phyloP scores from a whole-genome alignment of 2,797 vertebrate species.

The Phyllotis vaccarum region DNA sequence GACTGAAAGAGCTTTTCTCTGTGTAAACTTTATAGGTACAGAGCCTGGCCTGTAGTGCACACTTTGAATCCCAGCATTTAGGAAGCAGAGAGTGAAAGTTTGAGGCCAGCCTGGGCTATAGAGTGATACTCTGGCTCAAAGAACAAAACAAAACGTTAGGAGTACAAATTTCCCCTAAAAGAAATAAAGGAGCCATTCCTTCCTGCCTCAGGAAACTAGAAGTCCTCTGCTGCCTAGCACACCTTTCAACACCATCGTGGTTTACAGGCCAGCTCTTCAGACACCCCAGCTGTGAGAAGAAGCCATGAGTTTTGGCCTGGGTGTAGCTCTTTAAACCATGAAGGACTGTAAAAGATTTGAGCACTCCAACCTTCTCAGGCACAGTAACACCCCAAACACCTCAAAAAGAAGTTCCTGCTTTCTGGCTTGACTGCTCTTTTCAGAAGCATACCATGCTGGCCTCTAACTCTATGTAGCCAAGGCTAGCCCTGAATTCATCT shows the following conservation, averaged over 20 bases:
- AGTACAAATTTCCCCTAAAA: neutral
- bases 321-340: neutral
- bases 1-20: neutral
- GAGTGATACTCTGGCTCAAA: neutral
- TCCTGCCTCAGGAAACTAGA: neutral
- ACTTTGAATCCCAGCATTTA: neutral
- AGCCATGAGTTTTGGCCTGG: neutral
- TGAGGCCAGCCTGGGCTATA: neutral
- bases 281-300: neutral
- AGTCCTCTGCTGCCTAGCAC: neutral
- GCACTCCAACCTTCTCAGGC: neutral
- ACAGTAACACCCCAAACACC: neutral
- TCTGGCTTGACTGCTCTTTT: neutral
- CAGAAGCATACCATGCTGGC: neutral
- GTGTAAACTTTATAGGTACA: neutral
- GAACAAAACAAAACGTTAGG: neutral
- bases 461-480: neutral
- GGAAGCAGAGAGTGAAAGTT: neutral
- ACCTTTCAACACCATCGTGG: neutral
- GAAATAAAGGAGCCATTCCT: no score
- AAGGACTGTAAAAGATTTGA: conserved; percentile 38
- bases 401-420: conserved; percentile 31
- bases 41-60: neutral
- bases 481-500: neutral
- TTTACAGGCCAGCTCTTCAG: neutral